Evolutionary conservation across 2,113 vertebrate genomes (phyloP), one percentile per base, ranked within the genome.

Genomic region (Atractosteus spatula): DNA sequence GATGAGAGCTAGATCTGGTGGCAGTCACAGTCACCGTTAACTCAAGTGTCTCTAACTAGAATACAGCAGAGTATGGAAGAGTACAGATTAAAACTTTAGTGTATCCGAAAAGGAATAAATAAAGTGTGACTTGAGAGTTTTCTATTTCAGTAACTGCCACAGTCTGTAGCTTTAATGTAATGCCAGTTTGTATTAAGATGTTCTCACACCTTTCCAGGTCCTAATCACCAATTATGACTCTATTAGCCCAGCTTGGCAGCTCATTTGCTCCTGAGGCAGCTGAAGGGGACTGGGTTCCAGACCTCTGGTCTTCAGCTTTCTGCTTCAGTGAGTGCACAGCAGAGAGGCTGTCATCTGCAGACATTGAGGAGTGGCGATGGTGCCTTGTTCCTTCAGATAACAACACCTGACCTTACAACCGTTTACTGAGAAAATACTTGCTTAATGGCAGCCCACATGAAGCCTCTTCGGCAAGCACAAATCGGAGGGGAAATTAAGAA

Each of bases 221-320:
- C 94, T 97, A 97, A 97, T 97, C 90, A 93, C 95, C 96, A 97
- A 96, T 99, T 96, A 99, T 97, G 94, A 93, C 93, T 97, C 95
- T 92, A 96, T 98, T 98, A 98, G 94, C 93, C 89, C 89, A 93
- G 77, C 90, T 86, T 96, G 97, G 95, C 96, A 97, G 94, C 91
- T 96, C 93, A 93, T 93, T 94, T 94, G 95, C 94, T 94, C 90
- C 89, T 79, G 92, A 93, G 86, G 89, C 85, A 61, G 88, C 90
- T 84, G 73, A 90, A 87, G 87, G 90, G 90, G 89, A 89, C 91
- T 91, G 78, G 78, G 87, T 88, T 88, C 80, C 71, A 73, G 89
- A 95, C 94, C 95, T 95, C 91, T 94, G 94, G 90, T 94, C 90
- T 85, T 81, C 72, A 1, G 3, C 59, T 91, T 94, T 97, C 93